phyloP scores from a whole-genome alignment of 2,888 invertebrate genomes.

The Phlogophora meticulosa region DNA sequence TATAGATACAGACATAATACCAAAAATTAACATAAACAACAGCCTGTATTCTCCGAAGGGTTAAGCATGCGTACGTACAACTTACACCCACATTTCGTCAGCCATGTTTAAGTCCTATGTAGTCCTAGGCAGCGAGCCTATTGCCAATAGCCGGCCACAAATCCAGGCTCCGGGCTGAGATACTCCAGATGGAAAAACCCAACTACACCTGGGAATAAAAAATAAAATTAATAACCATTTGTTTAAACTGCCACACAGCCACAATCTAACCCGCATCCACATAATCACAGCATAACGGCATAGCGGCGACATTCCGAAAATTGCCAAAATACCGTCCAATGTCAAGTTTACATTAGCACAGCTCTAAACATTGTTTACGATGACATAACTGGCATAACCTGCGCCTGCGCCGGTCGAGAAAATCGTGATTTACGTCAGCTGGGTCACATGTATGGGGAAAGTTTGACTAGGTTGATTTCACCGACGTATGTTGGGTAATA shows the following conservation, averaged over 20 bases:
- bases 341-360: conserved; percentile 62
- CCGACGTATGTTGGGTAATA: conserved; percentile 60
- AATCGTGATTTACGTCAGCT: conserved; percentile 72
- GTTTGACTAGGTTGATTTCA: conserved; percentile 70
- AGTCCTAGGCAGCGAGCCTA: too few species aligned
- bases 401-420: conserved; percentile 62
- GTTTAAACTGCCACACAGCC: not conserved
- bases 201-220: too few species aligned
- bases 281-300: conserved; percentile 33
- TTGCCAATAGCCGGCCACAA: too few species aligned
- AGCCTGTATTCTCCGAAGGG: too few species aligned
- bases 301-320: conserved; percentile 35
- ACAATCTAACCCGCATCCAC: conserved; percentile 36
- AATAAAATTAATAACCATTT: too few species aligned
- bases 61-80: too few species aligned
- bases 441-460: conserved; percentile 69
- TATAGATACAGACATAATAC: too few species aligned
- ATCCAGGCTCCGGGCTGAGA: too few species aligned
- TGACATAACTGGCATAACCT: conserved; percentile 70
- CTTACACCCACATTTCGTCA: too few species aligned
- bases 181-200: too few species aligned
- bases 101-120: too few species aligned
- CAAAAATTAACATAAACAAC: too few species aligned
- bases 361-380: conserved; percentile 58
- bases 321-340: conserved; percentile 50